These are phyloP conservation scores for Gisinianus flammeolus DNA, from an alignment of 2,888 invertebrate genomes.

Conservation along the genomic window DNA sequence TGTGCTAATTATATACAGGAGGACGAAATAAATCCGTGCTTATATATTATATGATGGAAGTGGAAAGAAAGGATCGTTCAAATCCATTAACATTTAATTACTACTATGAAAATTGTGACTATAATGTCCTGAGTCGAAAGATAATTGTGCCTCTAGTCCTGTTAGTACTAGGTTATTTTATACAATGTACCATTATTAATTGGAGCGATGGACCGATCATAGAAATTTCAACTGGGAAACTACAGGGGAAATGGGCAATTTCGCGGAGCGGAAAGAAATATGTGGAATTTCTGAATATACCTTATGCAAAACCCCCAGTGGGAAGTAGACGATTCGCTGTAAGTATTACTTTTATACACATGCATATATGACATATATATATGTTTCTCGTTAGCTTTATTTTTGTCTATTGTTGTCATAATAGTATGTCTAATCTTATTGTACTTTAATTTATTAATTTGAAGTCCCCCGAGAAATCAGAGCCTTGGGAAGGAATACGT, in stretches of 20 bases:
- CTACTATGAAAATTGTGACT: background rate
- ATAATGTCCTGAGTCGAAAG: too few relatives aligned
- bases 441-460: background rate
- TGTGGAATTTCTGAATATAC: background rate
- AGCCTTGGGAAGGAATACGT: background rate
- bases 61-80: too few relatives aligned
- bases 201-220: background rate
- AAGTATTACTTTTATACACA: background rate
- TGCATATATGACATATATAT: too few relatives aligned
- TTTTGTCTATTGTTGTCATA: background rate
- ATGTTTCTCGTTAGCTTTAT: too few relatives aligned
- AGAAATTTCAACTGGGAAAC: background rate
- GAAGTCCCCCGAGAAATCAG: background rate
- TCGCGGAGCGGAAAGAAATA: background rate
- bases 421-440: background rate
- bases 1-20: too few relatives aligned
- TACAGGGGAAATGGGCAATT: slow-evolving; percentile 3
- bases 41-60: too few relatives aligned
- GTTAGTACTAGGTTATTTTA: background rate
- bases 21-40: too few relatives aligned
- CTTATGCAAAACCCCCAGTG: background rate
- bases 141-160: background rate
- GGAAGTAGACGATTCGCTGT: background rate
- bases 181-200: background rate
- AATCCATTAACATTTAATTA: too few relatives aligned